These are phyloP conservation scores for Saguinus imperator DNA, from an alignment of 2,113 vertebrate genomes.

Conservation along the genomic window DNA sequence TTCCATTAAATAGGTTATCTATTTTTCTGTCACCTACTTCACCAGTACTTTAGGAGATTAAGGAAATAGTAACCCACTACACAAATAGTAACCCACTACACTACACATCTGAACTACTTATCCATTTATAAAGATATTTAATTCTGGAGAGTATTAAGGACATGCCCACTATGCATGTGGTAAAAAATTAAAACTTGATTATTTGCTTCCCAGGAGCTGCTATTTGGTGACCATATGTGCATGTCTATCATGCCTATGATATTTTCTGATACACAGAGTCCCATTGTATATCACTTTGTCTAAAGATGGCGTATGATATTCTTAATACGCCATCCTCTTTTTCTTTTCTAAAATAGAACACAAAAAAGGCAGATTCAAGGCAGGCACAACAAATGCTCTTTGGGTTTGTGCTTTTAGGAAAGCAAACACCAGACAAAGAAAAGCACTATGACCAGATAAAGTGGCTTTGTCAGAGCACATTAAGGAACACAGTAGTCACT, in stretches of 20 bases:
- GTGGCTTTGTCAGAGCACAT: conserved; percentile 12
- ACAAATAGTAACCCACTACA: not conserved
- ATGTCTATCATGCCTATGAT: not conserved
- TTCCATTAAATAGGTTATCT: not conserved
- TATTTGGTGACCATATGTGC: not conserved
- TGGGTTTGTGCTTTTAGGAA: conserved; percentile 1
- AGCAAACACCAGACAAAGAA: not conserved
- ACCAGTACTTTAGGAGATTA: not conserved
- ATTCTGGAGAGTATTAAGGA: not conserved
- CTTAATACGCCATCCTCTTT: not conserved
- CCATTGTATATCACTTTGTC: not conserved
- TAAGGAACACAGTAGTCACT: not conserved
- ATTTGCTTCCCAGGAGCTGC: not conserved
- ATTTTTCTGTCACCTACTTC: not conserved
- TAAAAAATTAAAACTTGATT: not conserved
- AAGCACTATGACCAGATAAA: not conserved
- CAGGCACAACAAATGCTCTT: not conserved
- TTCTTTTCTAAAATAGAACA: not conserved
- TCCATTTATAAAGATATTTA: not conserved
- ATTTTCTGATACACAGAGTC: not conserved
- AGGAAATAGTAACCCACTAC: not conserved
- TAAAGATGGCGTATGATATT: not conserved
- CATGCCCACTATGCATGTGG: not conserved
- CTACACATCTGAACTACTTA: not conserved
- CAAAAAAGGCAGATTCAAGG: not conserved